These are phyloP conservation scores for Chironomus striatipennis DNA, from an alignment of 1,140 invertebrate species.

Conservation along the genomic window DNA sequence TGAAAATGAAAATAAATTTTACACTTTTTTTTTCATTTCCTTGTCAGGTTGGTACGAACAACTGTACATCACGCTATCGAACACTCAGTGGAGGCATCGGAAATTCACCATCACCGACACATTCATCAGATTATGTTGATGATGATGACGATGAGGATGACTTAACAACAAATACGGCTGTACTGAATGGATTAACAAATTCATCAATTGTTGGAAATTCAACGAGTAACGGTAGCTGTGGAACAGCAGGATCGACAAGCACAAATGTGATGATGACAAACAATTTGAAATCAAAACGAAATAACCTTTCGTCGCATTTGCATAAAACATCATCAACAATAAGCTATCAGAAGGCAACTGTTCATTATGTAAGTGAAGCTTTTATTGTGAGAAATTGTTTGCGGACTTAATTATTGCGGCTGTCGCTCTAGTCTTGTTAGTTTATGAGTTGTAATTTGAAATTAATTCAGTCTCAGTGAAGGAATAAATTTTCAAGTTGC, in stretches of 20 bases:
- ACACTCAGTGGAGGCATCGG: slow-evolving; percentile 39
- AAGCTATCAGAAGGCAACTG: slow-evolving; percentile 38
- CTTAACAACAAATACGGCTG: slow-evolving; percentile 20
- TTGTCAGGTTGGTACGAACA: slow-evolving; percentile 39
- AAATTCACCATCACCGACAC: slow-evolving; percentile 39
- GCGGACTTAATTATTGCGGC: too few species aligned
- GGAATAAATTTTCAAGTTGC: too few species aligned
- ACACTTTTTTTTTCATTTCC: neutral
- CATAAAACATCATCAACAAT: slow-evolving; percentile 40
- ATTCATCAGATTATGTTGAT: slow-evolving; percentile 41
- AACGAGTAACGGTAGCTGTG: neutral
- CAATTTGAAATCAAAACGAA: slow-evolving; percentile 11
- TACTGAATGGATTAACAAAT: slow-evolving; percentile 15
- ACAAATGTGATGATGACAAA: slow-evolving; percentile 17
- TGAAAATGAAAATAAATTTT: neutral
- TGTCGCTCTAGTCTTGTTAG: too few species aligned
- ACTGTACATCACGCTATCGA: slow-evolving; percentile 39
- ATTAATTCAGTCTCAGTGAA: too few species aligned
- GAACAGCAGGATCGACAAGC: neutral
- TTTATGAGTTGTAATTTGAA: too few species aligned
- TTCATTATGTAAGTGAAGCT: slow-evolving; percentile 39
- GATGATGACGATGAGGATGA: slow-evolving; percentile 30
- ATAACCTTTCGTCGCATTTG: slow-evolving; percentile 25
- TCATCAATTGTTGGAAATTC: slow-evolving; percentile 20
- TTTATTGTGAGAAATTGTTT: too few species aligned